Conservation (phyloP, 2,113 vertebrate species). For the Sebastes fasciatus region DNA sequence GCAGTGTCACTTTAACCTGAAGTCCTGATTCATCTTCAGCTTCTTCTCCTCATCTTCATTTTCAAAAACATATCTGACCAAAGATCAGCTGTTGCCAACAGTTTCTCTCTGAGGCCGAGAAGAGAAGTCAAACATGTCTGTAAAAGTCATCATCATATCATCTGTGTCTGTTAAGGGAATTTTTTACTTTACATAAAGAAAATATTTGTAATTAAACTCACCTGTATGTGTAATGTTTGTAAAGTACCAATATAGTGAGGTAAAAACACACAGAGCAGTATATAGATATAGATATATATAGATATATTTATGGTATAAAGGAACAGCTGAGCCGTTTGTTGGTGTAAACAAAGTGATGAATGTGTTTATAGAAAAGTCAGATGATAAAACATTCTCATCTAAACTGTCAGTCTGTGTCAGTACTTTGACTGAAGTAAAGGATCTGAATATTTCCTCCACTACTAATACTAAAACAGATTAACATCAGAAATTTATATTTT, state of each 20-base stretch:
- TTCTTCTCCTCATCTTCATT: neutral
- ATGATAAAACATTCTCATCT: neutral
- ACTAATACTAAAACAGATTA: too few species aligned
- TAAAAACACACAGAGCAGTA: slow-evolving; percentile 14
- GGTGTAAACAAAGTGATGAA: neutral
- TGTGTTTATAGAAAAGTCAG: neutral
- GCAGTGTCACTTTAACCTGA: neutral
- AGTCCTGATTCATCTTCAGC: neutral
- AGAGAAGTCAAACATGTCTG: neutral
- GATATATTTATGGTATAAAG: slow-evolving; percentile 6
- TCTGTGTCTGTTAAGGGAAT: neutral
- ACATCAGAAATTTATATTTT: too few species aligned
- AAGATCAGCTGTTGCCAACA: neutral
- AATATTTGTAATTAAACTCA: slow-evolving; percentile 19
- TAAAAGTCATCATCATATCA: neutral
- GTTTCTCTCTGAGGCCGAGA: neutral
- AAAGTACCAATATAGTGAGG: neutral
- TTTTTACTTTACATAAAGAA: slow-evolving; percentile 9
- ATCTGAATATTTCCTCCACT: too few species aligned
- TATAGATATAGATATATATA: slow-evolving; percentile 47
- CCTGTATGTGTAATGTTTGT: slow-evolving; percentile 14
- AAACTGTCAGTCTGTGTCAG: neutral
- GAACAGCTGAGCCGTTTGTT: slow-evolving; percentile 4
- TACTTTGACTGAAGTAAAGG: too few species aligned
- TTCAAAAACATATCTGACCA: neutral